Conservation (phyloP, 2,888 invertebrate genomes). For the Eristalis arbustorum region DNA sequence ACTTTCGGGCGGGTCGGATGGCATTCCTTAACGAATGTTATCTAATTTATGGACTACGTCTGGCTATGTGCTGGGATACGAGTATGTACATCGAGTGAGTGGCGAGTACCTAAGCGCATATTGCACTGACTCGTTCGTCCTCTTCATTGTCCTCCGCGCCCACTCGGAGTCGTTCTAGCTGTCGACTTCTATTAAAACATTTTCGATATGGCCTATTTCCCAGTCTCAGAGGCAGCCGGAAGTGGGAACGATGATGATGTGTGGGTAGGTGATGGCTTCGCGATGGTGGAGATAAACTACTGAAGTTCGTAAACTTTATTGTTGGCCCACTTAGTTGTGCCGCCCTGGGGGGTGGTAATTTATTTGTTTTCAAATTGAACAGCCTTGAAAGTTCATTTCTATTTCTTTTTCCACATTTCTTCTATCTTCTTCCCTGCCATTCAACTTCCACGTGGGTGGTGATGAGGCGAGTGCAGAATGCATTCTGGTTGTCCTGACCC, state of each 20-base stretch:
- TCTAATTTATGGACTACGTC: conserved; percentile 55
- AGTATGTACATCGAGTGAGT: not conserved
- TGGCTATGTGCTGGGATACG: not conserved
- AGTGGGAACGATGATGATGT: conserved; percentile 61
- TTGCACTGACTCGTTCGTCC: conserved; percentile 45
- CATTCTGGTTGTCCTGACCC: conserved; percentile 10
- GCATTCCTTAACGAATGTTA: conserved; percentile 58
- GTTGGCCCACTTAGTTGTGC: conserved; percentile 65
- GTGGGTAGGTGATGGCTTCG: conserved; percentile 64
- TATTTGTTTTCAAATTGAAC: conserved; percentile 69
- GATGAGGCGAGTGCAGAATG: not conserved
- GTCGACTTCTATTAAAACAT: conserved; percentile 61
- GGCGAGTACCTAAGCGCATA: conserved; percentile 33
- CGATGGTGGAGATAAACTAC: conserved; percentile 68
- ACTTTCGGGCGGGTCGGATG: conserved; percentile 46
- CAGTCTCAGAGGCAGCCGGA: conserved; percentile 50
- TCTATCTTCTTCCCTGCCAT: not conserved
- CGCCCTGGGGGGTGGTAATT: conserved; percentile 60
- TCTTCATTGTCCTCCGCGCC: conserved; percentile 21
- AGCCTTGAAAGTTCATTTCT: conserved; percentile 66
- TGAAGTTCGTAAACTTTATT: conserved; percentile 68
- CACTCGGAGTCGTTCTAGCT: conserved; percentile 1
- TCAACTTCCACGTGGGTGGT: not conserved
- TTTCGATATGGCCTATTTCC: conserved; percentile 68
- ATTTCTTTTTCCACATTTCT: not conserved